Evolutionary conservation across 2,113 vertebrate genomes (phyloP), one percentile per base, ranked within the genome.

Genomic region (Poicephalus gulielmi): DNA sequence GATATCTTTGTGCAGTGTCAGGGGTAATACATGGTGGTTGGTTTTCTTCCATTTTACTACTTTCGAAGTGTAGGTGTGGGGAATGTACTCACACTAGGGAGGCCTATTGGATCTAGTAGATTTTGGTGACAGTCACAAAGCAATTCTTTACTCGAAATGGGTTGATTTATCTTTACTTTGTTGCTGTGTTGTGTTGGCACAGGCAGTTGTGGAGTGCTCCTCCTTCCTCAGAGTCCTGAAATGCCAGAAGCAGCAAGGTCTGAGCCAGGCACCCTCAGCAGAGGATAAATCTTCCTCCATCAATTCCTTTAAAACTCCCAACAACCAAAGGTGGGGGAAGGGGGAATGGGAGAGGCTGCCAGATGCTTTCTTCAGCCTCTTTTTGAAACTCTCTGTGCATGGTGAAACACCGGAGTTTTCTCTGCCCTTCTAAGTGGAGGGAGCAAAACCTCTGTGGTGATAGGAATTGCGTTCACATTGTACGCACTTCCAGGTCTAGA

Each of bases 311-410:
- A 97, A 98, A 94, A 82, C 57, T 39, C 92, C 53, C 92, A 71
- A 16, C 80, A 44, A 90, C 89, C 82, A 67, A 52, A 33, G 62
- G 59, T 79, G 92, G 94, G 55, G 74, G 43, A 28, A 9, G 12
- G 18, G 13, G 60, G 59, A 9, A n/a, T n/a, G 46, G 84, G 76
- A 41, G 22, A 96, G 95, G 96, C 97, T 97, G 91, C 87, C 97
- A 98, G 98, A 96, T 97, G 98, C 96, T 97, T 97, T 97, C 92
- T 97, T 97, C 64, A 62, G 94, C 96, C 94, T 96, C 97, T 96
- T 97, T 97, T 97, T 93, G 82, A 96, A 98, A 92, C 92, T 85
- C 96, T 78, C 59, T 92, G 97, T 97, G 92, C 97, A 93, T 95
- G 97, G 98, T 97, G 97, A 96, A 97, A 97, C 84, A 86, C 86